phyloP scores from a whole-genome alignment of 2,888 invertebrate genomes.

The Athetis lepigone region DNA sequence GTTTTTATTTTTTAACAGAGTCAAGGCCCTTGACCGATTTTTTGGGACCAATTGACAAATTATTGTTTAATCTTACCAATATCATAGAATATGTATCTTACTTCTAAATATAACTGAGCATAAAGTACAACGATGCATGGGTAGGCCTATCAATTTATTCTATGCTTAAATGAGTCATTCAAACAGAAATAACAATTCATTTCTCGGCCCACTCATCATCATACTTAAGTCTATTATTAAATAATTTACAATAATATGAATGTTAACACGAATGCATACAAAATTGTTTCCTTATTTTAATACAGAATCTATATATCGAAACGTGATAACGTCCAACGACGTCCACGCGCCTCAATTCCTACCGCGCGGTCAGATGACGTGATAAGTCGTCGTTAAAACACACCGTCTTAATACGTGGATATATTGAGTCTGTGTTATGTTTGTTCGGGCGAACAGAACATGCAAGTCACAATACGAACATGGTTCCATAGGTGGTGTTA shows the following conservation, averaged over 20 bases:
- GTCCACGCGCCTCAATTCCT: conserved; percentile 68
- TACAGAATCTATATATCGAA: conserved; percentile 64
- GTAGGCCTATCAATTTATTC: conserved; percentile 74
- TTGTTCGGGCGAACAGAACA: conserved; percentile 51
- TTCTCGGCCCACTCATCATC: conserved; percentile 74
- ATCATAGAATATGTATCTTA: conserved; percentile 68
- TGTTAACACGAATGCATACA: conserved; percentile 85
- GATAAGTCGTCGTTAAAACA: conserved; percentile 63
- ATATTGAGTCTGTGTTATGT: conserved; percentile 67
- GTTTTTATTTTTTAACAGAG: conserved; percentile 30
- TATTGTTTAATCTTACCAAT: conserved; percentile 52
- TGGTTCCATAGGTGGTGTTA: conserved; percentile 55
- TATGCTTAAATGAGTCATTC: conserved; percentile 68
- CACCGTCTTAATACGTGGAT: conserved; percentile 69
- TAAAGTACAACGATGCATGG: conserved; percentile 82
- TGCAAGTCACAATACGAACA: conserved; percentile 62
- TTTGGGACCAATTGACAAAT: conserved; percentile 55
- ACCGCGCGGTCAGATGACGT: conserved; percentile 62
- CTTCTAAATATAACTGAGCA: conserved; percentile 88
- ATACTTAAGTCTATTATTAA: conserved; percentile 79
- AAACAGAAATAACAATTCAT: conserved; percentile 67
- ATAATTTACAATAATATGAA: conserved; percentile 87
- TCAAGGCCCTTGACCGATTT: conserved; percentile 54
- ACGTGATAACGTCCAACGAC: conserved; percentile 60
- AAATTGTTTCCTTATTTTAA: conserved; percentile 71